Percentiles rank a stretch among this genome's conserved stretches.
Evolutionary conservation across 2,113 vertebrate genomes (phyloP).

Genomic region (Pomatorhinus ruficollis): DNA sequence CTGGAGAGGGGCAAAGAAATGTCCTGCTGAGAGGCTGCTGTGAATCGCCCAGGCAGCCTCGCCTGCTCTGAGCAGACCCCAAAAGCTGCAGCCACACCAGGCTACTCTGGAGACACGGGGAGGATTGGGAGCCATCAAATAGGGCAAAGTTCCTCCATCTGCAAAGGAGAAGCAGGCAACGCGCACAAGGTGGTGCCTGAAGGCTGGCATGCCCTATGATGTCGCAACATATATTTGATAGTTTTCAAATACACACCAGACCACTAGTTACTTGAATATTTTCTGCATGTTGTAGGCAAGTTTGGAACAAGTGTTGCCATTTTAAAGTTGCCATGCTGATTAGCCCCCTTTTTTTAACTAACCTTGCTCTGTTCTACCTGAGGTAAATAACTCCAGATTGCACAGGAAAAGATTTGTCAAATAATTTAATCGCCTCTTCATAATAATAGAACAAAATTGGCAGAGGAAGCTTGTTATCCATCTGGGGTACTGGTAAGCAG

Average conservation of each 20-base stretch:
- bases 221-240: neutral
- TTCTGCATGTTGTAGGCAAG: neutral
- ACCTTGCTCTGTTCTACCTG: slow-evolving; percentile 42
- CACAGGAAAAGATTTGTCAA: slow-evolving; percentile 76
- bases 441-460: slow-evolving; percentile 86
- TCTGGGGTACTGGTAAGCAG: slow-evolving; percentile 81
- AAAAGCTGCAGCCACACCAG: neutral
- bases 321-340: slow-evolving; percentile 40
- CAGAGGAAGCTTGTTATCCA: slow-evolving; percentile 76
- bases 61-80: neutral
- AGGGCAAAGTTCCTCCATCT: neutral
- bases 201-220: neutral
- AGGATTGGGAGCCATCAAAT: neutral
- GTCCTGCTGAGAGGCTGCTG: neutral
- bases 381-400: slow-evolving; percentile 64
- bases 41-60: accelerated
- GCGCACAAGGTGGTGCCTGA: neutral
- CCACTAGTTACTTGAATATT: neutral
- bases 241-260: slow-evolving; percentile 27
- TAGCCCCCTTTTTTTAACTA: neutral
- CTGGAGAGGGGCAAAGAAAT: neutral
- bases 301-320: neutral
- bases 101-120: neutral
- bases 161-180: neutral
- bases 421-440: slow-evolving; percentile 80